phyloP scores from a whole-genome alignment of 2,113 vertebrate species.

The Triplophysa dalaica region DNA sequence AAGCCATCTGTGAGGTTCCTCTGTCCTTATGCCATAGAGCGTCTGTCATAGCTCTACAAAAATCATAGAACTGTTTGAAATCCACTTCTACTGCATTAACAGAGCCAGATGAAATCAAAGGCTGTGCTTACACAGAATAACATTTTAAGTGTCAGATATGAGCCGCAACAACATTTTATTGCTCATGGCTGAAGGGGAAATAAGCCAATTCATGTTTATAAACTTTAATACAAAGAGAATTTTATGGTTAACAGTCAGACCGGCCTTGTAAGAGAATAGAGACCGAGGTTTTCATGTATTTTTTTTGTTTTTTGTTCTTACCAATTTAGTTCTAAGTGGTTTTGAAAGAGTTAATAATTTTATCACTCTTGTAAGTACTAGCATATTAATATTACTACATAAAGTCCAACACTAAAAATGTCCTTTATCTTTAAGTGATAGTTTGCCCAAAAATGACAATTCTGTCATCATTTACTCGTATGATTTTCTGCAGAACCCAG shows the following conservation, averaged over 20 bases:
- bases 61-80: constrained; percentile 43
- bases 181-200: neutral
- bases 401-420: too few relatives aligned
- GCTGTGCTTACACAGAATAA: constrained; percentile 22
- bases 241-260: neutral
- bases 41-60: constrained; percentile 40
- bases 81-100: constrained; percentile 44
- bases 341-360: too few relatives aligned
- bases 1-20: constrained; percentile 52
- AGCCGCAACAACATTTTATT: constrained; percentile 20
- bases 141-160: constrained; percentile 16
- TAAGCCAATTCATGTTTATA: neutral
- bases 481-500: too few relatives aligned
- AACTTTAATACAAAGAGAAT: neutral
- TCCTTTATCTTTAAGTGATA: too few relatives aligned
- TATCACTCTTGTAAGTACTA: too few relatives aligned
- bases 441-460: too few relatives aligned
- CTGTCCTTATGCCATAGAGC: constrained; percentile 40
- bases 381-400: too few relatives aligned
- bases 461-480: too few relatives aligned
- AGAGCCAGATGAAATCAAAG: constrained; percentile 35
- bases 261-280: neutral
- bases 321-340: neutral
- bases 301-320: neutral
- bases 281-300: neutral